Conservation (phyloP, 2,888 invertebrate genomes). For the Lycocerus yunnanus region DNA sequence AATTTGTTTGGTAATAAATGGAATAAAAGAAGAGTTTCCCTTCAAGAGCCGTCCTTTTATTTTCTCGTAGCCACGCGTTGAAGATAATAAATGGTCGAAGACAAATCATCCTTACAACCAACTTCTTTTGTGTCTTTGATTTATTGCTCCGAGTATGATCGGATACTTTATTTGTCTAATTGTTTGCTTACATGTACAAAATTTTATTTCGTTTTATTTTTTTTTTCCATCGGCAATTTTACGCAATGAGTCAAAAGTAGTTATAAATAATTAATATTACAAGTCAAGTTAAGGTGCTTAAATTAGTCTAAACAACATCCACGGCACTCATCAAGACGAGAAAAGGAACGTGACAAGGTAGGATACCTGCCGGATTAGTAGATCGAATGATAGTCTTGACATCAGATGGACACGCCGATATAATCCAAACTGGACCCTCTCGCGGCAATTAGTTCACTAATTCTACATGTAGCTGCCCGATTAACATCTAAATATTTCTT, state of each 20-base stretch:
- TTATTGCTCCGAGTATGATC: slow-evolving; percentile 40
- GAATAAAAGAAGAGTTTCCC: slow-evolving; percentile 26
- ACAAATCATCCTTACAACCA: slow-evolving; percentile 48
- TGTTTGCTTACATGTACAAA: slow-evolving; percentile 46
- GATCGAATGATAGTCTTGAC: slow-evolving; percentile 37
- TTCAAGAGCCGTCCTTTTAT: slow-evolving; percentile 20
- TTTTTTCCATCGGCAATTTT: background rate
- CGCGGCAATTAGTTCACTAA: slow-evolving; percentile 34
- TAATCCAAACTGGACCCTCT: slow-evolving; percentile 27
- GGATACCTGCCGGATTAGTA: slow-evolving; percentile 38
- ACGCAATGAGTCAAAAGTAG: background rate
- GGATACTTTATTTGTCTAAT: slow-evolving; percentile 54
- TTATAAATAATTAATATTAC: slow-evolving; percentile 4
- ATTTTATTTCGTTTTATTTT: slow-evolving; percentile 26
- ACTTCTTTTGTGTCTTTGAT: slow-evolving; percentile 39
- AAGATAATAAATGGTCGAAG: slow-evolving; percentile 51
- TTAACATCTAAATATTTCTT: slow-evolving; percentile 30
- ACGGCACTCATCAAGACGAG: slow-evolving; percentile 20
- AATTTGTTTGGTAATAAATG: slow-evolving; percentile 4
- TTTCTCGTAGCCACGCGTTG: slow-evolving; percentile 44
- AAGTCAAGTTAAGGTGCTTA: background rate
- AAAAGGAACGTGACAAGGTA: slow-evolving; percentile 26
- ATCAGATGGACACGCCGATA: slow-evolving; percentile 40
- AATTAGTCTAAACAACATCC: slow-evolving; percentile 6
- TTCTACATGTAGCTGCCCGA: slow-evolving; percentile 28